A percentile compares a stretch with the other conserved stretches of the same genome.
Conservation (phyloP, 2,888 invertebrate species). For the Eilema sororculum region DNA sequence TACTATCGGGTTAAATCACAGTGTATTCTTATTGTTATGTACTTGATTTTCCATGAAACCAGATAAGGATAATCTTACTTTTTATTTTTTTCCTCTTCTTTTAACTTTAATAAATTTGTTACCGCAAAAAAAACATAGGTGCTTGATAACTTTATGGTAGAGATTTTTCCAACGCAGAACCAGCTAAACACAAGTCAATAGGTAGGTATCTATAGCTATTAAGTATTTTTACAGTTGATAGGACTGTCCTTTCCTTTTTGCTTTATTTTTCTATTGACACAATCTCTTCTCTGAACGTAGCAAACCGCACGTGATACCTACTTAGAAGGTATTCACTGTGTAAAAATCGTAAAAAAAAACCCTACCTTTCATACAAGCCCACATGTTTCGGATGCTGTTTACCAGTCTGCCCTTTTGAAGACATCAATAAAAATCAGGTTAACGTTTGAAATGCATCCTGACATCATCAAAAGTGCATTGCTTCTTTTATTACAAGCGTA, state of each 20-base stretch:
- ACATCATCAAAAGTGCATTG: neutral
- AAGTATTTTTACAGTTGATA: too few relatives aligned
- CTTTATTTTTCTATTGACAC: too few relatives aligned
- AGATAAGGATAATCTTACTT: conserved; percentile 36
- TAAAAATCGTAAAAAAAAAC: neutral
- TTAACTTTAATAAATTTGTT: neutral
- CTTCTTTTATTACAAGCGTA: neutral
- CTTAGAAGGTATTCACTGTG: too few relatives aligned
- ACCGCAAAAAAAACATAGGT: too few relatives aligned
- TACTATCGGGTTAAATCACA: conserved; percentile 23
- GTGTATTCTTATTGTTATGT: conserved; percentile 29
- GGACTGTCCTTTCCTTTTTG: too few relatives aligned
- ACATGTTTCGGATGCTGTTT: neutral
- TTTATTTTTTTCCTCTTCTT: conserved; percentile 13
- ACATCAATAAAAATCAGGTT: neutral
- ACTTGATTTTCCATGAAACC: conserved; percentile 36
- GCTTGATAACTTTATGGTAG: neutral
- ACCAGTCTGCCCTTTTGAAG: neutral
- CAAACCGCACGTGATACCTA: neutral
- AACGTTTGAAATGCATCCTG: neutral
- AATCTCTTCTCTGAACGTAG: too few relatives aligned
- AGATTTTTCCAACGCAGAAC: neutral
- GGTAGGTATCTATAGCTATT: too few relatives aligned
- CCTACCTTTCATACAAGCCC: neutral
- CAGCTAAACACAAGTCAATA: neutral